These are phyloP conservation scores for Castor canadensis DNA, from an alignment of 2,113 vertebrate species.

Conservation along the genomic window DNA sequence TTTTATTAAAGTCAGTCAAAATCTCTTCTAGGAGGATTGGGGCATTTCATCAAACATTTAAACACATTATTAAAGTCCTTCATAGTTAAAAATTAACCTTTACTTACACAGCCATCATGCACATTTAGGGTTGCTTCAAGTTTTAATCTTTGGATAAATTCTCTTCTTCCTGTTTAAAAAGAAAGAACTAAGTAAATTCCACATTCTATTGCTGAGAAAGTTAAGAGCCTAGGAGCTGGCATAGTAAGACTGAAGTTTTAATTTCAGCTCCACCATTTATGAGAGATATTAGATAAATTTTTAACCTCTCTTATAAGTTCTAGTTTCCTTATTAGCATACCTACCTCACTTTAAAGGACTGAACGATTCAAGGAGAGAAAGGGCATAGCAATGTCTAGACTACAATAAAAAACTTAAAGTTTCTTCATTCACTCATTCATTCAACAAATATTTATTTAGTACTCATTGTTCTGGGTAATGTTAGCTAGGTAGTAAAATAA, in stretches of 20 bases:
- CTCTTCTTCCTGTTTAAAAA: conserved; percentile 93
- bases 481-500: background rate
- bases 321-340: background rate
- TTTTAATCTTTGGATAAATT: conserved; percentile 99
- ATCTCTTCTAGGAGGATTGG: background rate
- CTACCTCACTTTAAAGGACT: background rate
- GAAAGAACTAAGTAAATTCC: conserved; percentile 61
- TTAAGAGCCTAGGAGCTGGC: background rate
- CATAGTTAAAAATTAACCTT: conserved; percentile 8
- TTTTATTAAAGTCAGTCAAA: background rate
- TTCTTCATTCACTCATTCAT: background rate
- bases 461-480: background rate
- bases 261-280: background rate
- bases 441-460: conserved; percentile 7
- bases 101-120: conserved; percentile 99
- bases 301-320: background rate
- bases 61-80: conserved; percentile 18
- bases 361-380: background rate
- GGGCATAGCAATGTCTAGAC: background rate
- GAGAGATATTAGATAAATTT: background rate
- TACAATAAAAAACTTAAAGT: background rate
- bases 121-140: conserved; percentile 97
- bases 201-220: background rate
- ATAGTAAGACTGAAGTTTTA: background rate
- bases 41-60: conserved; percentile 24